Base-by-base conservation (phyloP, 2,797 vertebrate genomes). In the Vireo griseus region DNA sequence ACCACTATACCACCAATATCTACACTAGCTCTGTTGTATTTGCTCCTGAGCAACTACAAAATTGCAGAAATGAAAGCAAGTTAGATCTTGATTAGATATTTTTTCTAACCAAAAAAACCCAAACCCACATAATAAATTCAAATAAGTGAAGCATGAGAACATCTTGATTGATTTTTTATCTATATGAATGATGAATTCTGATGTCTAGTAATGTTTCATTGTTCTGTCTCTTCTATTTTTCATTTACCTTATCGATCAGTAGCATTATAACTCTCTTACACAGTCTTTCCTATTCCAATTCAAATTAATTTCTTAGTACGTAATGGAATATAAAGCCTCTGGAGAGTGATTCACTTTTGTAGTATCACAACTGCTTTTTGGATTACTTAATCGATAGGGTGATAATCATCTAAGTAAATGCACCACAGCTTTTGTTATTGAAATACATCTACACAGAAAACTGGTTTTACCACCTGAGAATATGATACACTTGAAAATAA, bases 1-100 rank as follows among this genome's bases (percentile, higher is more conserved):
- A 58, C 48, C 44, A 52, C 74, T 94, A 69, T 31, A 35, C 35
- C 35, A 35, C 35, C 35, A 35, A 35, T 35, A 35, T 35, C 35
- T 85, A 63, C 48, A 42, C 18, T 52, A 81, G 44, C 21, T 5
- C n/a, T 88, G 42, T 51, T 69, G 10, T 45, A 76, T 88, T 92
- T 80, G 26, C 82, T 95, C 94, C 73, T 91, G 75, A 94, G 48
- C 78, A 90, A 75, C 81, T 31, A 67, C 35, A 90, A 75, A 73
- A 67, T 51, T 67, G 58, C 26, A 65, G 75, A 82, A 76, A 80
- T 48, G 8, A n/a, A 90, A 81, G 90, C 87, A 90, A 88, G 37
- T 47, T 63, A 67, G 48, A 47, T 14, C 14, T 77, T 65, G 35
- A 72, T 80, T 91, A 35, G 9, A 10, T 61, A 31, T 47, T 88